Percentiles rank a stretch among this genome's conserved stretches.
These are phyloP conservation scores for Sturnira hondurensis DNA, from an alignment of 2,113 vertebrate species.

Conservation along the genomic window DNA sequence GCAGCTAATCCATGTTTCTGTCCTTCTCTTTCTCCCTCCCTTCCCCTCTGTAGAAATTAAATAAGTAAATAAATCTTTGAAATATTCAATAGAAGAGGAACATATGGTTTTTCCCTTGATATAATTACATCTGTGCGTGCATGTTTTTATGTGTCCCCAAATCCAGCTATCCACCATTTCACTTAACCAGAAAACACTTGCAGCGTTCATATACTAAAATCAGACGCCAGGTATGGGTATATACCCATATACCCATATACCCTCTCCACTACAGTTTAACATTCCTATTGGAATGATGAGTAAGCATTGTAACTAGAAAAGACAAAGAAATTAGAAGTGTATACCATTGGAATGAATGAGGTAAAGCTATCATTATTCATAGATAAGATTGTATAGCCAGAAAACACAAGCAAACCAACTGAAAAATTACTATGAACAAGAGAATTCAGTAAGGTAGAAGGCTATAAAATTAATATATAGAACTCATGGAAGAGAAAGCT, in stretches of 20 bases:
- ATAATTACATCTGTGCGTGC: background rate
- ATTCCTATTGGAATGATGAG: background rate
- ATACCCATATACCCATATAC: too few species aligned
- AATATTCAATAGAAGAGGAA: constrained; percentile 4
- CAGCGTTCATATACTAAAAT: background rate
- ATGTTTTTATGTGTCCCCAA: background rate
- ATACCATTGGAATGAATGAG: background rate
- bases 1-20: too few species aligned
- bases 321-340: background rate
- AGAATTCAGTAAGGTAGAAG: background rate
- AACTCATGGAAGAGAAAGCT: background rate
- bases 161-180: background rate
- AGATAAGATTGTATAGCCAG: constrained; percentile 1
- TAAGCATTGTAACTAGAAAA: constrained; percentile 17
- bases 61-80: too few species aligned
- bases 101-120: background rate
- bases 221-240: background rate
- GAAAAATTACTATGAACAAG: constrained; percentile 8
- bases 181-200: constrained; percentile 21
- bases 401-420: constrained; percentile 10
- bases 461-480: constrained; percentile 32
- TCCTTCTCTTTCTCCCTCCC: too few species aligned
- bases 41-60: too few species aligned
- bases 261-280: constrained; percentile 26
- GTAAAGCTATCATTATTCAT: constrained; percentile 15